Evolutionary conservation across 35 echinoderm and acorn worm genomes (phyloP), one percentile per base, ranked within the genome.

Genomic region (Amphiura filiformis): DNA sequence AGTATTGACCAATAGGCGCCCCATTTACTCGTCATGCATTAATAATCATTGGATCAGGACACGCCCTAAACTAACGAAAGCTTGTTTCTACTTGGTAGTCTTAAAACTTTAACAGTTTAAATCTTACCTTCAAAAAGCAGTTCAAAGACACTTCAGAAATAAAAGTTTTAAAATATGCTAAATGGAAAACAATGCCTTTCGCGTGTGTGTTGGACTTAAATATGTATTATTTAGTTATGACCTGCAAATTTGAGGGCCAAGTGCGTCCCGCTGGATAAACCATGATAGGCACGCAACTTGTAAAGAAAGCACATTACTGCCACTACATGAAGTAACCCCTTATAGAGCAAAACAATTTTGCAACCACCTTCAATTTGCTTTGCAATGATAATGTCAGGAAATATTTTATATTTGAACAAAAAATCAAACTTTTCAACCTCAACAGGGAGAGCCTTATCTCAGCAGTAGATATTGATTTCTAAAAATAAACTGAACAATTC

Each of bases 231-330:
- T 4, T 4, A 17, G 41, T n/a, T 4, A 5, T 70, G 61, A 70
- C 61, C 61, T n/a, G 61, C 61, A 70, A 70, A 70, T 70, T 70
- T 70, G 61, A 70, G 61, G n/a, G 61, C 61, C 61, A 70, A 70
- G 61, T 26, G 28, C 61, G 7, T 23, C 61, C 61, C 28, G 61
- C 61, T 30, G 61, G 15, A 70, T 26, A 70, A 70, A 26, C 28
- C 61, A 70, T 23, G 61, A 70, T 30, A 70, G 61, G 61, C 61
- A 70, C 28, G 61, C 61, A 30, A n/a, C 17, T 47, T 17, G n/a
- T 47, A 47, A 47, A 47, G 41, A 47, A 4, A 47, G 5, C 41
- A 47, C 17, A 47, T 47, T 47, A 47, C 41, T 4, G 17, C 41
- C 41, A 47, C 41, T 47, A 47, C 41, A 47, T 47, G 61, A 70